Base-by-base conservation (phyloP, 1,140 invertebrate genomes). In the Phocides pigmalion region DNA sequence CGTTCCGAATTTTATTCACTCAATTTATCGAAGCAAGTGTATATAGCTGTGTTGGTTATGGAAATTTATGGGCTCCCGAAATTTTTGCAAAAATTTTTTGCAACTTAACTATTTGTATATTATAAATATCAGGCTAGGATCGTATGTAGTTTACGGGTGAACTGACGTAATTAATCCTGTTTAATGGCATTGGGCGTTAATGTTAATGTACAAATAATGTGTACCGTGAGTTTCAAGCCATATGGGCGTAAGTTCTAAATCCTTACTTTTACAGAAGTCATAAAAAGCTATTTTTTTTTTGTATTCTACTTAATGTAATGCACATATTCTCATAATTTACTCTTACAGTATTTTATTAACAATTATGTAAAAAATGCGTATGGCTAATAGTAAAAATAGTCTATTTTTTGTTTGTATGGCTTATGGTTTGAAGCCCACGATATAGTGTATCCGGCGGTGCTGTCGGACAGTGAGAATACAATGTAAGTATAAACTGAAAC, bases 381-480 rank as follows among this genome's bases (percentile, higher is more conserved):
- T n/a, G n/a, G n/a, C n/a, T n/a, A n/a, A n/a, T n/a, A n/a, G n/a
- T n/a, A n/a, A n/a, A n/a, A n/a, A n/a, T n/a, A n/a, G n/a, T n/a
- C n/a, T n/a, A n/a, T n/a, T n/a, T n/a, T n/a, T n/a, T n/a, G n/a
- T n/a, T n/a, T n/a, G n/a, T n/a, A n/a, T n/a, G n/a, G n/a, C n/a
- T n/a, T n/a, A n/a, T n/a, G n/a, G n/a, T n/a, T n/a, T n/a, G n/a
- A n/a, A n/a, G n/a, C n/a, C n/a, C n/a, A n/a, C n/a, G n/a, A n/a
- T n/a, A n/a, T n/a, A 35, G 8, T 15, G 44, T 47, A 47, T 20
- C 4, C 4, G 12, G 12, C 6, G 5, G 44, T 47, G 25, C 44
- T n/a, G 17, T 14, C n/a, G 19, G 20, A 47, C 44, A 47, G 44
- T 47, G 44, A 47, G 44, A 47, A 25, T 47, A 44, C 16, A 47